Evolutionary conservation across 2,888 invertebrate genomes (phyloP).

Genomic region (Strigamia crassipes): DNA sequence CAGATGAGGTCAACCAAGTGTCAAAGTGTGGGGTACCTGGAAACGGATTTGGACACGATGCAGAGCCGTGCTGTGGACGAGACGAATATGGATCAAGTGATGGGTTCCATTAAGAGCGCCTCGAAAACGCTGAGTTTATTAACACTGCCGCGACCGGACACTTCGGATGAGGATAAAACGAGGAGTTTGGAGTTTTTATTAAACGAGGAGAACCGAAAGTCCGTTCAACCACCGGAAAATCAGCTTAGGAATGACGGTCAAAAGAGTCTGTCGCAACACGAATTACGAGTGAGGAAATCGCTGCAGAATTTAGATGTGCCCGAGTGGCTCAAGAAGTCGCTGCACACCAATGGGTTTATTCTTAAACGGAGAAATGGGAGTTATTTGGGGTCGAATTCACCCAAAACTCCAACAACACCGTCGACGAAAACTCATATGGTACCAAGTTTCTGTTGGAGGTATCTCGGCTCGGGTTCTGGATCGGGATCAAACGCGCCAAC

Average conservation of each 20-base stretch:
- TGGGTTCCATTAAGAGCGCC: slow-evolving; percentile 46
- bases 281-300: slow-evolving; percentile 88
- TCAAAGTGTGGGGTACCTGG: slow-evolving; percentile 68
- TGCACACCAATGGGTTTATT: slow-evolving; percentile 59
- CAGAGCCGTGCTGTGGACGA: slow-evolving; percentile 51
- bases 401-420: neutral
- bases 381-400: neutral
- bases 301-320: slow-evolving; percentile 92
- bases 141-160: slow-evolving; percentile 43
- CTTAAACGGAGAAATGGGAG: neutral
- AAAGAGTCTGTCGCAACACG: slow-evolving; percentile 86
- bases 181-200: slow-evolving; percentile 95
- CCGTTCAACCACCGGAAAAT: slow-evolving; percentile 90
- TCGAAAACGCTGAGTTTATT: slow-evolving; percentile 50
- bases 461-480: neutral
- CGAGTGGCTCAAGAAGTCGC: slow-evolving; percentile 86
- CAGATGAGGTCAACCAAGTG: slow-evolving; percentile 55
- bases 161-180: slow-evolving; percentile 56
- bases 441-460: slow-evolving; percentile 20
- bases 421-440: neutral
- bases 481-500: neutral
- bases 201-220: slow-evolving; percentile 87
- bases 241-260: slow-evolving; percentile 65
- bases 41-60: slow-evolving; percentile 83
- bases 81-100: slow-evolving; percentile 50